These are phyloP conservation scores for Bibio marci DNA, from an alignment of 2,888 invertebrate genomes.

Conservation along the genomic window DNA sequence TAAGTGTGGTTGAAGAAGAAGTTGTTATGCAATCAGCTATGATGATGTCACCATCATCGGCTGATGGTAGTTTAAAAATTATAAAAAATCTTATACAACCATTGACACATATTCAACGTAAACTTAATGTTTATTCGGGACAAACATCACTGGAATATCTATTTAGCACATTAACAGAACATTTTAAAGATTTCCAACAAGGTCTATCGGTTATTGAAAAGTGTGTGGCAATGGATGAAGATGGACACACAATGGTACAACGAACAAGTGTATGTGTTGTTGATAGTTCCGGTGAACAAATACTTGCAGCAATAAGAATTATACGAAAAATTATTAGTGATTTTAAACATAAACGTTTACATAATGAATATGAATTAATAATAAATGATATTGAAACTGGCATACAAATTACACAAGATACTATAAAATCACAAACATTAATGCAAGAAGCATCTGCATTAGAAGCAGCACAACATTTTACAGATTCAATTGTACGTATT, in stretches of 20 bases:
- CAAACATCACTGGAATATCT: constrained; percentile 27
- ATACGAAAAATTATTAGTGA: constrained; percentile 32
- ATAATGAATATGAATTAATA: constrained; percentile 30
- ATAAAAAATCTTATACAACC: constrained; percentile 43
- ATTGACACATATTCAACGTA: constrained; percentile 43
- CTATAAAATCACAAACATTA: constrained; percentile 36
- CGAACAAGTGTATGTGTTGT: constrained; percentile 49
- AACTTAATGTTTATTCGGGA: constrained; percentile 35
- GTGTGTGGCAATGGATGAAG: constrained; percentile 48
- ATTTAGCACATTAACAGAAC: constrained; percentile 38
- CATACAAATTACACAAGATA: constrained; percentile 34
- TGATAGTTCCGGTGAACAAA: constrained; percentile 37
- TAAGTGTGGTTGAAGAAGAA: constrained; percentile 45
- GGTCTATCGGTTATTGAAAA: constrained; percentile 48
- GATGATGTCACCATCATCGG: constrained; percentile 48
- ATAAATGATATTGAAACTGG: constrained; percentile 34
- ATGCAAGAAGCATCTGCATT: constrained; percentile 33
- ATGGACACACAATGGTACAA: constrained; percentile 47
- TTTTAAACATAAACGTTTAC: constrained; percentile 29
- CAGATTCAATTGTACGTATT: constrained; percentile 25
- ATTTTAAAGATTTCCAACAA: constrained; percentile 45
- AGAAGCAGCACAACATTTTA: constrained; percentile 26
- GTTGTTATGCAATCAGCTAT: constrained; percentile 43
- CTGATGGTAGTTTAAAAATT: constrained; percentile 47
- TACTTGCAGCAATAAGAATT: constrained; percentile 36